Base-by-base conservation (phyloP, 2,797 vertebrate species). In the Anas georgica region DNA sequence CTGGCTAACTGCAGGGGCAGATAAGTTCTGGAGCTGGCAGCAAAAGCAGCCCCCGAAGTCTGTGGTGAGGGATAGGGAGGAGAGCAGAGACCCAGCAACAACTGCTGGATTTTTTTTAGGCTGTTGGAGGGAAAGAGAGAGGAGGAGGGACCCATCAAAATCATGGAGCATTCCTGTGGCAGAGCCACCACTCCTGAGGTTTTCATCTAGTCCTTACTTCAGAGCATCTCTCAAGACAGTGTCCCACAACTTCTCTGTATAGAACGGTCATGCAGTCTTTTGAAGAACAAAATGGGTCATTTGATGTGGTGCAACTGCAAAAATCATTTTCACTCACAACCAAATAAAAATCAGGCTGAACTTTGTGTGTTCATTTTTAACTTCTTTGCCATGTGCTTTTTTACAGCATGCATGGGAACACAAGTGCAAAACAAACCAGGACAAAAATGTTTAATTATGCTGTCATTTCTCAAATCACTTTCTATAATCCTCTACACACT, bases 11-110 rank as follows among this genome's bases (percentile, higher is more conserved):
- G 76, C 62, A 73, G 50, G 41, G 26, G 20, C 74, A 86, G 25
- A n/a, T 29, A 86, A 50, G 37, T 63, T 35, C 67, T 3, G 2
- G 29, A 86, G 62, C 25, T 28, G 28, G 55, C 50, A 88, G 79
- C 62, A 88, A 91, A 86, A 66, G 50, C 45, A 86, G 39, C n/a
- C 72, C 73, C 6, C 68, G 23, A 75, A 81, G 29, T 82, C 82
- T 43, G 55, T 39, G 52, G 60, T n/a, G 56, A 95, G 56, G 72
- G n/a, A 56, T 4, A 41, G 41, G 15, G 41, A 41, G 41, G 41
- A 41, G 52, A 77, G 15, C 4, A 6, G 16, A 73, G 54, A 29
- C 11, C 15, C 4, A 1, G 28, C 54, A 91, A 80, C 0, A 0
- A 10, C 54, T 81, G 83, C 37, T 82, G 76, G 79, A 66, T 80